These are phyloP conservation scores for Patiria pectinifera DNA, from an alignment of 53 echinoderm and acorn worm species.

Conservation along the genomic window DNA sequence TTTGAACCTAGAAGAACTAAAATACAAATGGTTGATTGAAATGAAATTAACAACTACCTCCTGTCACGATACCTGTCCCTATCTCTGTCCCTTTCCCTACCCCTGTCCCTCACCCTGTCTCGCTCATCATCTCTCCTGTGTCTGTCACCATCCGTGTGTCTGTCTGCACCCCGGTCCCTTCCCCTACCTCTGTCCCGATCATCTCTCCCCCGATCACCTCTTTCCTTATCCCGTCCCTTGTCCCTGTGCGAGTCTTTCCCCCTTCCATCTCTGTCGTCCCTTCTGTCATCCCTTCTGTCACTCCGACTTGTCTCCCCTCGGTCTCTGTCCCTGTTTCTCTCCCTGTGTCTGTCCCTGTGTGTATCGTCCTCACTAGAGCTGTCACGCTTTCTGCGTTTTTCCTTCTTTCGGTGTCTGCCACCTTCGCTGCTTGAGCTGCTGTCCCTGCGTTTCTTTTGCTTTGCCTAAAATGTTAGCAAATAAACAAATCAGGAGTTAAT, in stretches of 20 bases:
- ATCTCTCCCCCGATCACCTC: conserved; percentile 1
- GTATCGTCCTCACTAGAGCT: conserved; percentile 50
- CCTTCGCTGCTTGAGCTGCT: conserved; percentile 26
- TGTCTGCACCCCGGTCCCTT: conserved; percentile 31
- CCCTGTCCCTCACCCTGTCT: conserved; percentile 37
- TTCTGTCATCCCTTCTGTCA: conserved; percentile 27
- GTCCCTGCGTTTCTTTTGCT: conserved; percentile 27
- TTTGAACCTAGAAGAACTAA: background rate
- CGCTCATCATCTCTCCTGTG: background rate
- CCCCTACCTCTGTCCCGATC: conserved; percentile 4
- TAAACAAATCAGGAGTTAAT: background rate
- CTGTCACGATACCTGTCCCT: conserved; percentile 54
- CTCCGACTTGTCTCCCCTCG: conserved; percentile 28
- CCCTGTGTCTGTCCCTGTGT: conserved; percentile 43
- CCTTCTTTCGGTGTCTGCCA: conserved; percentile 17
- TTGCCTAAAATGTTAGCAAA: background rate
- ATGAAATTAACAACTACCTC: background rate
- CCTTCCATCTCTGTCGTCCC: conserved; percentile 24
- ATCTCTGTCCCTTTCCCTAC: conserved; percentile 38
- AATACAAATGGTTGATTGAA: background rate
- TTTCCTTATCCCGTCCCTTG: background rate
- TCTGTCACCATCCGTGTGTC: conserved; percentile 46
- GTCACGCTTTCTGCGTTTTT: conserved; percentile 29
- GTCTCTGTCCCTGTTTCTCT: conserved; percentile 18
- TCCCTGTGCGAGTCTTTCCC: conserved; percentile 21